Evolutionary conservation across 37 sponge, comb jelly and placozoan species (phyloP).

Genomic region (Oopsacas minuta): DNA sequence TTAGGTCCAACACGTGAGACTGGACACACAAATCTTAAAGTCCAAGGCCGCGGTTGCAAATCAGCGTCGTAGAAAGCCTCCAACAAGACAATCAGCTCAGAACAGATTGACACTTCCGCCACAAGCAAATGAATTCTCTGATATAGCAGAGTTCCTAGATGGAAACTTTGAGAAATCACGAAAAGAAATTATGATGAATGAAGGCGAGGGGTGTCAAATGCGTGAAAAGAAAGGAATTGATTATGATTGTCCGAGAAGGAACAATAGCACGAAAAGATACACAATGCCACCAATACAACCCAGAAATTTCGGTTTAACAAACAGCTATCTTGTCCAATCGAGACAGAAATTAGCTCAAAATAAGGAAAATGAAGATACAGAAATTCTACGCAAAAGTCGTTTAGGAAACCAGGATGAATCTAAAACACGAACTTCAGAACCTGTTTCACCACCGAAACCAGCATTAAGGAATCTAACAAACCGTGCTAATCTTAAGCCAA

Average conservation of each 20-base stretch:
- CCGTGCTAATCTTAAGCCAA: too few relatives aligned
- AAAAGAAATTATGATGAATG: neutral
- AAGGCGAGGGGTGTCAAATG: neutral
- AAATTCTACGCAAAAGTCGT: neutral
- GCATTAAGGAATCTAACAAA: neutral
- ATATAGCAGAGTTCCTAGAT: neutral
- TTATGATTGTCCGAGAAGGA: too few relatives aligned
- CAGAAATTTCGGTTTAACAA: too few relatives aligned
- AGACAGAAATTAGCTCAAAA: neutral
- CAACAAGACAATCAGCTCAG: neutral
- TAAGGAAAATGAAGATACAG: neutral
- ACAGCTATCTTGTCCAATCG: too few relatives aligned
- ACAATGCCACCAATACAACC: neutral
- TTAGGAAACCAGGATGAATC: neutral
- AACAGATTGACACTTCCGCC: too few relatives aligned
- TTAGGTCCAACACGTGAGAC: neutral
- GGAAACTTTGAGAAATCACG: neutral
- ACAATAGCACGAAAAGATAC: neutral
- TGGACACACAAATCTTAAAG: neutral
- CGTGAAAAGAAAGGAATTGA: neutral
- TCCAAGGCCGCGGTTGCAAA: neutral
- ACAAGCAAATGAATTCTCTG: neutral
- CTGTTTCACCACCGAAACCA: neutral
- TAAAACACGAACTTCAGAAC: neutral
- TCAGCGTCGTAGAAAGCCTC: neutral